Conservation (phyloP, 2,888 invertebrate genomes). For the Parochlus steinenii region DNA sequence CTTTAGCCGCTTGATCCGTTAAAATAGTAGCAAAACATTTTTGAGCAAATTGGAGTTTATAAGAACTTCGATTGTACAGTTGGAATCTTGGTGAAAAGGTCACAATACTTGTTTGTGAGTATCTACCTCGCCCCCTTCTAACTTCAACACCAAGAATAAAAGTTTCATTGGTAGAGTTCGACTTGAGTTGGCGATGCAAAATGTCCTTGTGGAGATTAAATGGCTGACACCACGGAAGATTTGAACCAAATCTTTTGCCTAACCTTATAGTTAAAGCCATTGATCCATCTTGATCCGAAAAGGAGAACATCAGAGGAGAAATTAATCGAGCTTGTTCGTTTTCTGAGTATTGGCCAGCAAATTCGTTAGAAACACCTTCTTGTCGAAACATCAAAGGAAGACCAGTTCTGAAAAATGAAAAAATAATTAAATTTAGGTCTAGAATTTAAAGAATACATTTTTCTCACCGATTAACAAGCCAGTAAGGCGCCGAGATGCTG, state of each 20-base stretch:
- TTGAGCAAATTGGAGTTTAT: conserved; percentile 76
- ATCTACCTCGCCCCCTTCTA: conserved; percentile 71
- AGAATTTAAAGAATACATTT: too few species aligned
- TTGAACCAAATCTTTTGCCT: conserved; percentile 42
- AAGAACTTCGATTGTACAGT: conserved; percentile 71
- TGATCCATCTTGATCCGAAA: conserved; percentile 74
- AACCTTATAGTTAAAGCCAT: conserved; percentile 61
- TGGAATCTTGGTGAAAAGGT: conserved; percentile 87
- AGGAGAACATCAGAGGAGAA: conserved; percentile 83
- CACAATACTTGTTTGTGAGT: conserved; percentile 79
- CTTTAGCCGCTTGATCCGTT: conserved; percentile 47
- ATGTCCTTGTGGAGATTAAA: conserved; percentile 73
- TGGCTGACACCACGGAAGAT: conserved; percentile 63
- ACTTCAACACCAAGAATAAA: conserved; percentile 74
- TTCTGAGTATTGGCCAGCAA: conserved; percentile 85
- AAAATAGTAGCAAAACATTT: conserved; percentile 50
- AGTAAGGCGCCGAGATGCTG: conserved; percentile 70
- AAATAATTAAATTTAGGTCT: too few species aligned
- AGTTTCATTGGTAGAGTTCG: conserved; percentile 30
- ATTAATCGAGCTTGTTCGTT: conserved; percentile 89
- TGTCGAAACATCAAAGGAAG: conserved; percentile 90
- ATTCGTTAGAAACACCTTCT: conserved; percentile 58
- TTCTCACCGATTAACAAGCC: conserved; percentile 96
- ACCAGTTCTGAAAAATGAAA: too few species aligned
- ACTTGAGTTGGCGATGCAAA: conserved; percentile 42